These are phyloP conservation scores for Halyomorpha halys DNA, from an alignment of 1,140 invertebrate genomes.

Conservation along the genomic window DNA sequence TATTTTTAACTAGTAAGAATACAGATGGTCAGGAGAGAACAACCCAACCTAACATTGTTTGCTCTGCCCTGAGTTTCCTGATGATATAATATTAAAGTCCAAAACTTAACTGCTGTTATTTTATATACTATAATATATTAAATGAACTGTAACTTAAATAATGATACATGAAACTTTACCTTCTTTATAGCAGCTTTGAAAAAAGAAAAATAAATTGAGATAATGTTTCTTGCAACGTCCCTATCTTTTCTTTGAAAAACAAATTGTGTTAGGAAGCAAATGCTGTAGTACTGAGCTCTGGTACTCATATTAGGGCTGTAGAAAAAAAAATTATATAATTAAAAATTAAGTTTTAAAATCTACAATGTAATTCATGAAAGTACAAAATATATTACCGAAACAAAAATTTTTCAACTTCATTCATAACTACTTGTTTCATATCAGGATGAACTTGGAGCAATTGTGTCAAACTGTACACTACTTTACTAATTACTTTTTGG, in stretches of 20 bases:
- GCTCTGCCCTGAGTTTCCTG: too few species aligned
- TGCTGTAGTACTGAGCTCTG: constrained; percentile 84
- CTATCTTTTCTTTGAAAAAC: constrained; percentile 57
- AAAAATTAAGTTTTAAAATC: neutral
- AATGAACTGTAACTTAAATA: too few species aligned
- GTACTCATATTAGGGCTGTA: constrained; percentile 61
- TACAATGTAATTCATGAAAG: too few species aligned
- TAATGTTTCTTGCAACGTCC: constrained; percentile 66
- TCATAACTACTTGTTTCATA: constrained; percentile 80
- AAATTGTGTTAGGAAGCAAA: constrained; percentile 83
- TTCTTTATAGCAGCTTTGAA: constrained; percentile 87
- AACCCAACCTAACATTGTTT: too few species aligned
- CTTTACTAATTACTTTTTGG: constrained; percentile 75
- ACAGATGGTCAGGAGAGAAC: too few species aligned
- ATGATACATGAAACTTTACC: constrained; percentile 34
- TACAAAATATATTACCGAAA: constrained; percentile 47
- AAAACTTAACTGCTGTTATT: too few species aligned
- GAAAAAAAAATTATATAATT: constrained; percentile 12
- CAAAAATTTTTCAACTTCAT: constrained; percentile 80
- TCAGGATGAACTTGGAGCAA: constrained; percentile 77
- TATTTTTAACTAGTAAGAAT: too few species aligned
- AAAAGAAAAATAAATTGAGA: constrained; percentile 89
- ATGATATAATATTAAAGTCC: too few species aligned
- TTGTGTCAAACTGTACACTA: constrained; percentile 73
- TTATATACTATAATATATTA: too few species aligned